Percentiles rank a stretch among this genome's conserved stretches.
Conservation (phyloP, 2,113 vertebrate genomes). For the Etia nguti region DNA sequence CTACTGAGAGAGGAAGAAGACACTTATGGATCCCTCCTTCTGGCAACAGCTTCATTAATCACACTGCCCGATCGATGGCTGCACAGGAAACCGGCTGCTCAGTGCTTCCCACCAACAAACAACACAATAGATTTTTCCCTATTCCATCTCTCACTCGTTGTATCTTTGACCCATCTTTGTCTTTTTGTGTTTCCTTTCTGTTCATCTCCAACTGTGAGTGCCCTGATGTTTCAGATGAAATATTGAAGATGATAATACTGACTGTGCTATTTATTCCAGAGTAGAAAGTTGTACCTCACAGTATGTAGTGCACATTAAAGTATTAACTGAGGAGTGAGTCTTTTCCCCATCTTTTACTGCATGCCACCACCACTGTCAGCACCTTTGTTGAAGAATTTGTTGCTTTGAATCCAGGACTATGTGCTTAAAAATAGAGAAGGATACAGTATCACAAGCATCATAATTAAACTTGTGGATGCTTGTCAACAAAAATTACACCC, state of each 20-base stretch:
- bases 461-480: neutral
- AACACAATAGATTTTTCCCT: slow-evolving; percentile 31
- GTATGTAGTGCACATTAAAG: neutral
- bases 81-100: slow-evolving; percentile 26
- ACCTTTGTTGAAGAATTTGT: neutral
- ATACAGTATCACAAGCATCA: neutral
- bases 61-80: slow-evolving; percentile 32
- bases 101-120: slow-evolving; percentile 16
- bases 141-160: slow-evolving; percentile 11
- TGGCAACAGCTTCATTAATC: slow-evolving; percentile 60
- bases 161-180: slow-evolving; percentile 30
- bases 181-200: slow-evolving; percentile 9
- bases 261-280: neutral
- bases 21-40: slow-evolving; percentile 29
- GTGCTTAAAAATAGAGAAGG: neutral
- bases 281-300: neutral
- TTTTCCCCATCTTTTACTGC: neutral
- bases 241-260: neutral
- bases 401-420: neutral
- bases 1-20: slow-evolving; percentile 30
- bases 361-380: neutral
- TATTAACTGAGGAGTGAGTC: neutral
- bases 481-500: neutral
- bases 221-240: neutral
- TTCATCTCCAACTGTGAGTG: neutral